A percentile compares a stretch with the other conserved stretches of the same genome.
phyloP scores from a whole-genome alignment of 1,140 invertebrate genomes.

The Aricia agestis region DNA sequence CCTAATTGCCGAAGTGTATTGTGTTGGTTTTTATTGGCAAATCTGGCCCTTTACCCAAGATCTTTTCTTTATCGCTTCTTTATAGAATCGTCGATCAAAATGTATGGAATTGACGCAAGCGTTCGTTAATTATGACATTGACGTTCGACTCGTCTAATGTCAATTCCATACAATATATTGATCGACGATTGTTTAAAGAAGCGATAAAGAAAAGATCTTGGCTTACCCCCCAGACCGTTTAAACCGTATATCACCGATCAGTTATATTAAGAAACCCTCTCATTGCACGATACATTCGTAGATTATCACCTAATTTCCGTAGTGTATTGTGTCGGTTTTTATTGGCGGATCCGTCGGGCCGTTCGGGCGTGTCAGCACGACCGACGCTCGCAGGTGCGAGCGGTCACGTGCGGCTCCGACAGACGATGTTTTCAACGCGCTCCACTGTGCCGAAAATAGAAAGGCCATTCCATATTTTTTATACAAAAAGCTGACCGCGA shows the following conservation, averaged over 20 bases:
- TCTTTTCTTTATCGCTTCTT: too few species aligned
- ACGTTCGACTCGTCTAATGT: too few species aligned
- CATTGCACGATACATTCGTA: neutral
- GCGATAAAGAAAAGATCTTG: too few species aligned
- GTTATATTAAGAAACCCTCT: too few species aligned
- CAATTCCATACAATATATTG: too few species aligned
- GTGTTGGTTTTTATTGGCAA: neutral
- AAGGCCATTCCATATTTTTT: neutral
- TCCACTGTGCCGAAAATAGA: neutral
- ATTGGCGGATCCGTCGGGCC: neutral
- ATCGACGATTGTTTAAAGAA: too few species aligned
- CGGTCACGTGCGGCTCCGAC: slow-evolving; percentile 45
- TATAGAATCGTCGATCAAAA: too few species aligned
- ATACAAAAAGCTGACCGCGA: neutral
- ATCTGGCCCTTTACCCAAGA: too few species aligned
- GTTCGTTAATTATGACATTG: too few species aligned
- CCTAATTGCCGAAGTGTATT: neutral
- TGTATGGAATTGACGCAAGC: too few species aligned
- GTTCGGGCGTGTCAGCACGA: slow-evolving; percentile 43
- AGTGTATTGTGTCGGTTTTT: slow-evolving; percentile 1
- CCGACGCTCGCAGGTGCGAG: slow-evolving; percentile 46
- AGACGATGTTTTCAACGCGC: neutral
- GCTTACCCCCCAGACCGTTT: too few species aligned
- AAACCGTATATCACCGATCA: too few species aligned
- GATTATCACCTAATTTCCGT: neutral